Conservation (phyloP, 1,140 invertebrate species). For the Anadara kagoshimensis region DNA sequence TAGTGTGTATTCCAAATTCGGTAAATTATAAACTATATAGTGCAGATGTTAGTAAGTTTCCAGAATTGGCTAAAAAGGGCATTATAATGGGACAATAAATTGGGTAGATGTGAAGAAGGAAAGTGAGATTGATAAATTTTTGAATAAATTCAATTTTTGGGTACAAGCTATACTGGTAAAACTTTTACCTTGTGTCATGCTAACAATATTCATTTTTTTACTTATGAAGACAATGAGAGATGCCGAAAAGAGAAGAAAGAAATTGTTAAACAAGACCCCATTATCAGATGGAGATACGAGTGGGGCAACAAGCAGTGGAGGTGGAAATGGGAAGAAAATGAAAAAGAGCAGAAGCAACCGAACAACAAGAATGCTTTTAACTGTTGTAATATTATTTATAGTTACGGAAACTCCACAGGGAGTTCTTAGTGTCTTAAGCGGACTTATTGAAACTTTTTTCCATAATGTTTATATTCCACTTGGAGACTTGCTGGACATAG, state of each 20-base stretch:
- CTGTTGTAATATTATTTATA: constrained; percentile 89
- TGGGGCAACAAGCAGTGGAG: constrained; percentile 70
- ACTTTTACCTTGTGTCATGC: constrained; percentile 86
- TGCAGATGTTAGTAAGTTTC: constrained; percentile 1
- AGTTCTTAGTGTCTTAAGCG: constrained; percentile 70
- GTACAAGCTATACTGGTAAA: constrained; percentile 90
- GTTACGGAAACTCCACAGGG: constrained; percentile 88
- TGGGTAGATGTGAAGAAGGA: constrained; percentile 77
- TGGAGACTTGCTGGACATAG: constrained; percentile 93
- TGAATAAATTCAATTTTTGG: constrained; percentile 89
- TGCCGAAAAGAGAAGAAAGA: constrained; percentile 68
- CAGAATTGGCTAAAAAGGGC: not conserved
- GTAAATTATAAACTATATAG: constrained; percentile 79
- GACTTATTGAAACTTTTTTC: constrained; percentile 64
- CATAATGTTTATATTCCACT: constrained; percentile 76
- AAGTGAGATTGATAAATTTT: constrained; percentile 76
- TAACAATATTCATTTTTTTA: constrained; percentile 87
- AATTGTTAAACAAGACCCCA: constrained; percentile 60
- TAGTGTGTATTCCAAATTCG: constrained; percentile 87
- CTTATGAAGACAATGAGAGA: constrained; percentile 85
- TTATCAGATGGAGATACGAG: constrained; percentile 57
- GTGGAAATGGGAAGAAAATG: constrained; percentile 76
- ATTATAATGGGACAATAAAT: constrained; percentile 47
- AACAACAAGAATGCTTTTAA: constrained; percentile 92
- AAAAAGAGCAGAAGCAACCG: constrained; percentile 79